A percentile compares a stretch with the other conserved stretches of the same genome.
These are phyloP conservation scores for Virgularia gustaviana DNA, from an alignment of 92 coral and sea anemone genomes.

Conservation along the genomic window DNA sequence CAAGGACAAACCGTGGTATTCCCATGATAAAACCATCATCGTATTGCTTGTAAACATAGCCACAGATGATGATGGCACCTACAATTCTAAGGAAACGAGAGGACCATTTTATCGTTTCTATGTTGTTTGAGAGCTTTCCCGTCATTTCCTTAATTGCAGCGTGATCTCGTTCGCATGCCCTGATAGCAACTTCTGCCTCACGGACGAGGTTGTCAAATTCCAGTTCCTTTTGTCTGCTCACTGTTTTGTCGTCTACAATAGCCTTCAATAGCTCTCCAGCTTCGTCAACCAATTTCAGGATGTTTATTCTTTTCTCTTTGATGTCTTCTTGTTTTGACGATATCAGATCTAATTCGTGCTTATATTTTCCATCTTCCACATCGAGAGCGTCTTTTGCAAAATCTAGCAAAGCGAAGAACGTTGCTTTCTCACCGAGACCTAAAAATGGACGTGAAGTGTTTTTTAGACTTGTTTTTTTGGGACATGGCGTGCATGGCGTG, in stretches of 20 bases:
- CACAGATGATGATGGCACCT: too few species aligned
- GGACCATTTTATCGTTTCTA: slow-evolving; percentile 12
- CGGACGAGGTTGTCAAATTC: slow-evolving; percentile 29
- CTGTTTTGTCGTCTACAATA: not conserved
- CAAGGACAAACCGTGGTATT: not conserved
- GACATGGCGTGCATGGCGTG: too few species aligned
- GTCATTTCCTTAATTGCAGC: slow-evolving; percentile 1
- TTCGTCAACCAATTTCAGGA: not conserved
- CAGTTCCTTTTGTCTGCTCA: not conserved
- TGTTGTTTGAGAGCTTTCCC: not conserved
- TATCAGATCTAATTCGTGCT: not conserved
- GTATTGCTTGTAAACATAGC: not conserved
- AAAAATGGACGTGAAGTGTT: too few species aligned
- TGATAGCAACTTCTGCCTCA: slow-evolving; percentile 4
- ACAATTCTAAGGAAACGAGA: slow-evolving; percentile 11
- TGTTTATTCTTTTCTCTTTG: not conserved
- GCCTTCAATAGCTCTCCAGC: not conserved
- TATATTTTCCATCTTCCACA: not conserved
- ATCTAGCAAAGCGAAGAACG: too few species aligned
- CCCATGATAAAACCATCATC: not conserved
- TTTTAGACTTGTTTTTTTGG: too few species aligned
- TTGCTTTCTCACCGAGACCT: too few species aligned
- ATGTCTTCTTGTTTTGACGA: not conserved
- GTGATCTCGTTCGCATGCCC: slow-evolving; percentile 1
- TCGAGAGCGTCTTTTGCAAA: not conserved